Evolutionary conservation across 2,888 invertebrate species (phyloP).

Genomic region (Lasioglossum lativentre): DNA sequence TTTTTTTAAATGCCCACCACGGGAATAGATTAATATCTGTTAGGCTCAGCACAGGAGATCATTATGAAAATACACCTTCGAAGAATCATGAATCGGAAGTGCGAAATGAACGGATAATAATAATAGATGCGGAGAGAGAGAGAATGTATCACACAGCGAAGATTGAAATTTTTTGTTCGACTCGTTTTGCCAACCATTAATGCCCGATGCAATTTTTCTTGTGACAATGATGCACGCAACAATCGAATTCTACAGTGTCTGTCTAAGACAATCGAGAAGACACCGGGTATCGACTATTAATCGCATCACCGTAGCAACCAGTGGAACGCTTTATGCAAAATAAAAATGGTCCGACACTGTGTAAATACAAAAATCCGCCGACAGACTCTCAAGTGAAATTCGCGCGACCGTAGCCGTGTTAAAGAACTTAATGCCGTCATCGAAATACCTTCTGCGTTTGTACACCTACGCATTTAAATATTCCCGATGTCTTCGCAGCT

Average conservation of each 20-base stretch:
- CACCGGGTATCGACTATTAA: not conserved
- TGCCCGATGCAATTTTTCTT: not conserved
- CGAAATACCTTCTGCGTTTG: not conserved
- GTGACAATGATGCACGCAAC: conserved; percentile 26
- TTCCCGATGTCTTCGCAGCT: not conserved
- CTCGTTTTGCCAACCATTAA: conserved; percentile 1
- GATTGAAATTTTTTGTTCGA: conserved; percentile 18
- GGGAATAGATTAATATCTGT: conserved; percentile 12
- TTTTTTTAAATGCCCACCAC: conserved; percentile 44
- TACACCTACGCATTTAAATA: not conserved
- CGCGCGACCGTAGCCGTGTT: not conserved
- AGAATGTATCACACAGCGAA: conserved; percentile 12
- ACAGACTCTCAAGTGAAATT: not conserved
- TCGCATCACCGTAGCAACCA: conserved; percentile 4
- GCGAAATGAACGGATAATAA: conserved; percentile 25
- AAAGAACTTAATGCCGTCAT: not conserved
- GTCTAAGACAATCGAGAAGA: conserved; percentile 22
- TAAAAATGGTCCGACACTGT: not conserved
- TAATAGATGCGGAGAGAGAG: conserved; percentile 26
- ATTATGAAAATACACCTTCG: conserved; percentile 25
- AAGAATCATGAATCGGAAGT: conserved; percentile 19
- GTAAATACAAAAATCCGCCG: not conserved
- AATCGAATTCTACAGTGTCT: conserved; percentile 24
- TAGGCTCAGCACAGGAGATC: conserved; percentile 6
- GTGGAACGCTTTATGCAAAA: not conserved